A percentile compares a stretch with the other conserved stretches of the same genome.
phyloP scores from a whole-genome alignment of 2,888 invertebrate genomes.

The Oxyscelio sp. region DNA sequence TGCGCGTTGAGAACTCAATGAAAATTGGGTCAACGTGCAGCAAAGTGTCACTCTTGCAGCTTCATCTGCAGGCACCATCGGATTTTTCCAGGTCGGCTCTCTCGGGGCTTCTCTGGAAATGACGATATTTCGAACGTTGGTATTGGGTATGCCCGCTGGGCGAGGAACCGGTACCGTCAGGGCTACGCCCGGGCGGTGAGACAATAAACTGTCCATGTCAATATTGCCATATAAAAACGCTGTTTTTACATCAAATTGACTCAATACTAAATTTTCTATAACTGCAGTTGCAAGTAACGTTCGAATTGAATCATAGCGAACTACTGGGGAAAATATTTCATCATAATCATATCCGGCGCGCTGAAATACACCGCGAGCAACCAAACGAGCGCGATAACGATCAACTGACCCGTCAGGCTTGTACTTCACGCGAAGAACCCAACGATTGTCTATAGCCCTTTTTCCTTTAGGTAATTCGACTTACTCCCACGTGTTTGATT shows the following conservation, averaged over 20 bases:
- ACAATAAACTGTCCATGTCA: slow-evolving; percentile 1
- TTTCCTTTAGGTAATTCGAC: slow-evolving; percentile 56
- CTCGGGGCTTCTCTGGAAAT: no score
- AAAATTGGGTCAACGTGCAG: no score
- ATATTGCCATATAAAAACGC: slow-evolving; percentile 23
- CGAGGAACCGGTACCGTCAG: no score
- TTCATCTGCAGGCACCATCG: no score
- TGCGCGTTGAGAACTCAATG: no score
- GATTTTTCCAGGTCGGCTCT: no score
- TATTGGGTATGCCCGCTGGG: no score
- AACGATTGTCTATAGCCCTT: slow-evolving; percentile 67
- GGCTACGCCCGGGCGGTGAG: slow-evolving; percentile 18
- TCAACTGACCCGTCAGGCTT: background rate
- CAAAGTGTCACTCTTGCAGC: no score
- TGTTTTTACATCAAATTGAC: slow-evolving; percentile 27
- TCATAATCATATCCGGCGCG: slow-evolving; percentile 20
- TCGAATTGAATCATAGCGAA: slow-evolving; percentile 30
- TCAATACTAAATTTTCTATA: slow-evolving; percentile 2
- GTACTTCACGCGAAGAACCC: slow-evolving; percentile 62
- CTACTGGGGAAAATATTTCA: slow-evolving; percentile 20
- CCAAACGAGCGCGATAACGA: slow-evolving; percentile 10
- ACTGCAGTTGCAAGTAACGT: slow-evolving; percentile 11
- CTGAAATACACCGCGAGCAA: slow-evolving; percentile 33
- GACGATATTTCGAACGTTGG: no score
- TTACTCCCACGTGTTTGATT: slow-evolving; percentile 62